Conservation (phyloP, 2,888 invertebrate genomes). For the Folsomia manolachei region DNA sequence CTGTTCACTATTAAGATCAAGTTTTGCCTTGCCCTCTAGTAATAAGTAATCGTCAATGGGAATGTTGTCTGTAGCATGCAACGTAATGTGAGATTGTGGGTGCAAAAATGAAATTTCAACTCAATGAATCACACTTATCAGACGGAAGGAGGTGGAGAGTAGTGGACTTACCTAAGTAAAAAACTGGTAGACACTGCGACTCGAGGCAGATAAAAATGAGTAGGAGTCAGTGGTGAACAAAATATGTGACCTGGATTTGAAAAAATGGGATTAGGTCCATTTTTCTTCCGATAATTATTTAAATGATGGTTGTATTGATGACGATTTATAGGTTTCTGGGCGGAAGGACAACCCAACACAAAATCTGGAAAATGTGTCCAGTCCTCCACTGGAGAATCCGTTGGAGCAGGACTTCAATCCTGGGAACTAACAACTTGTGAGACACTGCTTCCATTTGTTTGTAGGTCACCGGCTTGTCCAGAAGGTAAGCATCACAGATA, state of each 20-base stretch:
- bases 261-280: not conserved
- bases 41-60: too few relatives aligned
- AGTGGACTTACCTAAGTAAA: not conserved
- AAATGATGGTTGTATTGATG: not conserved
- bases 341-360: constrained; percentile 81
- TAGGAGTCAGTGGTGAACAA: not conserved
- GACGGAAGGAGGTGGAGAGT: not conserved
- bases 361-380: constrained; percentile 82
- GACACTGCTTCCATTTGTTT: constrained; percentile 89
- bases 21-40: not conserved
- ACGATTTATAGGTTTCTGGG: constrained; percentile 73
- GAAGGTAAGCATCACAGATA: constrained; percentile 62
- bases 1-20: not conserved
- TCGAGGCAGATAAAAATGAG: not conserved
- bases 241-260: constrained; percentile 2
- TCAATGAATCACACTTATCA: not conserved
- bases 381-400: constrained; percentile 54
- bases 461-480: constrained; percentile 85
- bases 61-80: too few relatives aligned
- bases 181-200: not conserved
- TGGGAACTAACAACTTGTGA: constrained; percentile 95
- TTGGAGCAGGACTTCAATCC: constrained; percentile 66
- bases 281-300: not conserved
- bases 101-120: not conserved
- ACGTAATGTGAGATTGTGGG: not conserved